Evolutionary conservation across 2,797 vertebrate species (phyloP).

Genomic region (Onychomys arenicola): DNA sequence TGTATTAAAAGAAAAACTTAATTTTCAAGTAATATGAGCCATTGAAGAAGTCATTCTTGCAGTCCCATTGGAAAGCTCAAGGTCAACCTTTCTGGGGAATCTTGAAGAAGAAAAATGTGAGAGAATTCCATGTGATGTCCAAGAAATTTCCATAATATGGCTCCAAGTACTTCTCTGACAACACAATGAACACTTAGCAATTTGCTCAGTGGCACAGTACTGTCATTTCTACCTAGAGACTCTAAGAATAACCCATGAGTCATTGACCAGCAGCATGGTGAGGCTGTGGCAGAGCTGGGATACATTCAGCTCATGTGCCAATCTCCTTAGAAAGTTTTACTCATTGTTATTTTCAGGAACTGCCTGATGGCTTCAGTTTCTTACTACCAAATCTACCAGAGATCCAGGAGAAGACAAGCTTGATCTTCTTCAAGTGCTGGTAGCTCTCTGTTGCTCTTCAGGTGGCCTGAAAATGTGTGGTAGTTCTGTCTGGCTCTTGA

Average conservation of each 20-base stretch:
- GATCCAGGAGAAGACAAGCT: background rate
- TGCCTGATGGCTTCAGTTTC: background rate
- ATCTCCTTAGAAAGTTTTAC: background rate
- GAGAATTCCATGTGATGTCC: background rate
- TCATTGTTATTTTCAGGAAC: background rate
- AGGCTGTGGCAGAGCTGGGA: background rate
- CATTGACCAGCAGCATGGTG: background rate
- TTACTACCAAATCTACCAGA: background rate
- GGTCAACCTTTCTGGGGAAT: too few species aligned
- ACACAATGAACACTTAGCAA: too few species aligned
- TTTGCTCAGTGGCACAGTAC: background rate
- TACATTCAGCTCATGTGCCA: background rate
- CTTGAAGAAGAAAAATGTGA: background rate
- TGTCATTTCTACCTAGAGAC: background rate
- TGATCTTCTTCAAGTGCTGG: background rate
- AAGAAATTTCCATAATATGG: background rate
- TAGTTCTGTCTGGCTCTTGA: background rate
- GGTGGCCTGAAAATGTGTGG: rapidly evolving
- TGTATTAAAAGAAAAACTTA: background rate
- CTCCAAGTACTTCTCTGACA: background rate
- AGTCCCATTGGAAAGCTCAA: background rate
- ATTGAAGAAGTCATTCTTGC: background rate
- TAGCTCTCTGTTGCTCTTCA: background rate
- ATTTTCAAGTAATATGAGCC: background rate
- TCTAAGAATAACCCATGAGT: background rate